phyloP scores from a whole-genome alignment of 2,888 invertebrate species.

The Sthenelais limicola region DNA sequence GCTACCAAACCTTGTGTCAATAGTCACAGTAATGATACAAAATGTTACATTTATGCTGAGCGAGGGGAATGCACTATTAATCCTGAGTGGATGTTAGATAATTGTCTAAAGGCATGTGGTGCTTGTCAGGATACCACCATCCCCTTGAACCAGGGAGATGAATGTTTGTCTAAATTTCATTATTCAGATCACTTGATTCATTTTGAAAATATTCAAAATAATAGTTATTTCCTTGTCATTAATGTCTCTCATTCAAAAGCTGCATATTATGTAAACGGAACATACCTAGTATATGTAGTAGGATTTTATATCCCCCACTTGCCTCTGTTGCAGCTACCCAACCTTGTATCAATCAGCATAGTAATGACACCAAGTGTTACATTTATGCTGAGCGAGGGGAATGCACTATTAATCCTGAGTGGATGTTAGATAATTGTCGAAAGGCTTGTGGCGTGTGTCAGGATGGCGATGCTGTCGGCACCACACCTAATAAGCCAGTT shows the following conservation, averaged over 20 bases:
- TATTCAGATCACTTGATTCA: too few species aligned
- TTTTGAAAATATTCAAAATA: too few species aligned
- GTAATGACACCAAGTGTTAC: constrained; percentile 5
- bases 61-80: background rate
- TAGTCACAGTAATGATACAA: background rate
- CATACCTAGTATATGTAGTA: too few species aligned
- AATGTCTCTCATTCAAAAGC: too few species aligned
- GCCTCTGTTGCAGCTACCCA: background rate
- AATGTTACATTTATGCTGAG: background rate
- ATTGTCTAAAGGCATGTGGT: constrained; percentile 1
- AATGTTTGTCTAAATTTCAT: too few species aligned
- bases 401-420: background rate
- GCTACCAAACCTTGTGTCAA: background rate
- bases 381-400: background rate
- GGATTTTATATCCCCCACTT: background rate
- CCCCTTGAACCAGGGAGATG: too few species aligned
- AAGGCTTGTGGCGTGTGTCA: constrained; percentile 5
- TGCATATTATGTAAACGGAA: background rate
- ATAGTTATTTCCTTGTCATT: too few species aligned
- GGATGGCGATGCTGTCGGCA: too few species aligned
- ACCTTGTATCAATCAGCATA: background rate
- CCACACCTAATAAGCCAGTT: too few species aligned
- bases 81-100: constrained; percentile 13
- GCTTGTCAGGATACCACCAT: background rate
- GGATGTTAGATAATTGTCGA: constrained; percentile 9